Evolutionary conservation across 2,797 vertebrate genomes (phyloP), one percentile per base, ranked within the genome.

Genomic region (Epinephelus malabaricus): DNA sequence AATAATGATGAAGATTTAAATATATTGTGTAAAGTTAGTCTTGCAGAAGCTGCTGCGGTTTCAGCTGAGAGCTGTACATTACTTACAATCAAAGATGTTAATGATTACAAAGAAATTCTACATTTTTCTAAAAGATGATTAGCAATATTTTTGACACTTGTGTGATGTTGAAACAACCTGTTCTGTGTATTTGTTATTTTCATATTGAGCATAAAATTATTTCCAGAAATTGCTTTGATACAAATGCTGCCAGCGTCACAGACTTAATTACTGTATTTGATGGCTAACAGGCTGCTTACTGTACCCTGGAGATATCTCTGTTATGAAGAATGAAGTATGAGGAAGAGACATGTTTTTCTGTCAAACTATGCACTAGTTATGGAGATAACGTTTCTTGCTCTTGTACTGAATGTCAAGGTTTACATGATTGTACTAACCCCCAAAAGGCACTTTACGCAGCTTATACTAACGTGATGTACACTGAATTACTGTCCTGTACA

Each of bases 371-470:
- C 70, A 87, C 75, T 62, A 43, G 25, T 69, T 54, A 19, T 53
- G 14, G 50, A 66, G 55, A 74, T 79, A 45, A 68, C 0, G 4
- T 55, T 30, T 67, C n/a, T 69, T 65, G 62, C 63, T 71, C 18
- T 75, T 75, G 47, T 62, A 58, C 66, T 77, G 59, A 80, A 82
- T 81, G 64, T 78, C 19, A 51, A 65, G 4, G 73, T 89, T 89
- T 89, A 84, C 64, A 68, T 84, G 64, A 79, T 81, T 83, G 19
- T 78, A 50, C 63, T 80, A 75, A 83, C 60, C 45, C 18, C 11
- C 1, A 50, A 77, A 78, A 73, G 30, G 87, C 89, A 91, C 90
- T 92, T 92, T 92, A 90, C 73, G 65, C 9, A 45, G 60, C 78
- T 61, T 58, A 68, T 76, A 50, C 65, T 82, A 50, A 79, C 38